Evolutionary conservation across 2,113 vertebrate genomes (phyloP), one percentile per base, ranked within the genome.

Genomic region (Merops nubicus): DNA sequence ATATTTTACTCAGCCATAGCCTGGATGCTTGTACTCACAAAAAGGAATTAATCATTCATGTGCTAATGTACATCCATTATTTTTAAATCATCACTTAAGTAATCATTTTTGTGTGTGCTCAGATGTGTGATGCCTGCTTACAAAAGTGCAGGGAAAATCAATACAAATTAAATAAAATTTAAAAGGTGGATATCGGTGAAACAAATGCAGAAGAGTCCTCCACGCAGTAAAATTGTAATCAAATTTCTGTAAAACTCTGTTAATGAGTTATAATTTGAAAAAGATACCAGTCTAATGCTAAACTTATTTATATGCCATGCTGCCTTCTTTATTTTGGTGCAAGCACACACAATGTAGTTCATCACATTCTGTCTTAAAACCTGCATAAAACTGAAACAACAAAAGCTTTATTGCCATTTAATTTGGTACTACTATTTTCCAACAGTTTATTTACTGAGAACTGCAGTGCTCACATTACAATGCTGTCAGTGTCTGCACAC

Each of bases 41-140:
- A 96, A 95, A 94, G 77, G 92, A 97, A 96, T 97, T 95, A 98
- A 96, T 97, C 96, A 97, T 96, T 96, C 75, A 94, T 94, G 96
- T 93, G 86, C 83, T 94, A 92, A 95, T 84, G 83, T 97, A 97
- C 95, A 97, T 94, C 93, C 95, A 97, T 94, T 98, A 97, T 97
- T 97, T 98, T 95, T 91, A 98, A 97, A 97, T 97, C 95, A 95
- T 96, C 96, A 93, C 88, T 96, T 96, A 97, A 97, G 86, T 94
- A 96, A 96, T 91, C 93, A 79, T 95, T 97, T 96, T 82, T 91
- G 70, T 67, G 68, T 85, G 73, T 92, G 75, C 93, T 94, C 85
- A 97, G 94, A 97, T 95, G 73, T 88, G 91, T 70, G 85, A 95
- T 94, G 73, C 63, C 77, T 95, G 50, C 81, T 97, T 95, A 91